A percentile compares a stretch with the other conserved stretches of the same genome.
These are phyloP conservation scores for Lepus americanus DNA, from an alignment of 2,113 vertebrate genomes.

Conservation along the genomic window DNA sequence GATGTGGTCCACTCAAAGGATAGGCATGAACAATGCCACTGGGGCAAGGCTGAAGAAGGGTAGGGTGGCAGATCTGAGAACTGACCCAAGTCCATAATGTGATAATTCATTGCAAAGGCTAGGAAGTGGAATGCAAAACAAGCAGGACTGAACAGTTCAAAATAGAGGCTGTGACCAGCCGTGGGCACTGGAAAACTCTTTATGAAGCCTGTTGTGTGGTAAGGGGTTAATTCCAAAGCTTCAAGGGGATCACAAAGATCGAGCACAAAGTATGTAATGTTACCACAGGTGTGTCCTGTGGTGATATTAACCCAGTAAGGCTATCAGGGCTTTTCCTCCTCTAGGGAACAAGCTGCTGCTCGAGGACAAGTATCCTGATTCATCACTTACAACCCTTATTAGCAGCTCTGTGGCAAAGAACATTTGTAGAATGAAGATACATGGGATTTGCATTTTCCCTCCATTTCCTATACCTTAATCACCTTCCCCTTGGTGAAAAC, in stretches of 20 bases:
- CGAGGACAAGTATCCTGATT: neutral
- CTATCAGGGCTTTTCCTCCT: neutral
- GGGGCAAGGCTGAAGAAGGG: neutral
- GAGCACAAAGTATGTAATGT: neutral
- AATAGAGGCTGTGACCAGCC: no score
- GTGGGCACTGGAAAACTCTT: neutral
- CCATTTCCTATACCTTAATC: neutral
- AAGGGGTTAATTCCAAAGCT: neutral
- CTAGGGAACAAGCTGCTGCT: neutral
- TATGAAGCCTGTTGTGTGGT: neutral
- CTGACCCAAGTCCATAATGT: neutral
- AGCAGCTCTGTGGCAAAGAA: neutral
- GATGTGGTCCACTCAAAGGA: neutral
- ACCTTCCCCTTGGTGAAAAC: neutral
- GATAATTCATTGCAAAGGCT: neutral
- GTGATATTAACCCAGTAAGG: neutral
- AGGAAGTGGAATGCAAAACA: neutral
- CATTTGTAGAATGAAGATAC: neutral
- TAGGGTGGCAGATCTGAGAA: neutral
- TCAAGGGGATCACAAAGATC: neutral
- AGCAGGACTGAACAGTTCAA: neutral
- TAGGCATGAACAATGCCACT: neutral
- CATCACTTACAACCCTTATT: neutral
- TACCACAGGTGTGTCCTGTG: neutral
- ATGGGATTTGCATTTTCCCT: neutral